Conservation (phyloP, 2,797 vertebrate species). For the Limnodromus scolopaceus region DNA sequence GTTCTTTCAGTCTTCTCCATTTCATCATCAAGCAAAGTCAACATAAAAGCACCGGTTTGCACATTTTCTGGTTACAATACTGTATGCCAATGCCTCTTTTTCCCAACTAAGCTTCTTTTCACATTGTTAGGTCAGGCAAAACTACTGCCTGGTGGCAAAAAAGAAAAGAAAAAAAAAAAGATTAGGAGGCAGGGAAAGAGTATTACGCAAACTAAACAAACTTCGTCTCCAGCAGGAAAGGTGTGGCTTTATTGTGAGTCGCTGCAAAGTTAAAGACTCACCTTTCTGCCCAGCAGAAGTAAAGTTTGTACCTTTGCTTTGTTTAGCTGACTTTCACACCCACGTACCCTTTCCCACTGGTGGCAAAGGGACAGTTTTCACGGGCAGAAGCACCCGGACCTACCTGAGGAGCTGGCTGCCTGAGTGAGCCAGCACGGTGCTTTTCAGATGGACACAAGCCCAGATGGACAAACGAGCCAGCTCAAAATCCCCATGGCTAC, state of each 20-base stretch:
- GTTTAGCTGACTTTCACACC: background rate
- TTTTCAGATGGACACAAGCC: background rate
- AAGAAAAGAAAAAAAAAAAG: background rate
- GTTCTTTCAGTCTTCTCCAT: background rate
- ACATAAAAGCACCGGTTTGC: background rate
- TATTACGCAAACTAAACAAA: background rate
- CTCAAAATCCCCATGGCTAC: background rate
- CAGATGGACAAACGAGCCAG: background rate
- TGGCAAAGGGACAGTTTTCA: background rate
- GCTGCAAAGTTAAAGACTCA: background rate
- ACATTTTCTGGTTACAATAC: background rate
- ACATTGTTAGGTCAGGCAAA: background rate
- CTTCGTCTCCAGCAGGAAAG: background rate
- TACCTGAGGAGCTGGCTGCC: background rate
- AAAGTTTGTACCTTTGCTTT: background rate
- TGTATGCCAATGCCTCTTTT: background rate
- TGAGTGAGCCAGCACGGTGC: background rate
- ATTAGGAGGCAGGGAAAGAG: background rate
- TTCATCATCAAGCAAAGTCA: background rate
- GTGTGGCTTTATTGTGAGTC: background rate
- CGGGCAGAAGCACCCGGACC: background rate
- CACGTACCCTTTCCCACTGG: background rate
- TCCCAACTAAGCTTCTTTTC: background rate
- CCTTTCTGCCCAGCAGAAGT: background rate
- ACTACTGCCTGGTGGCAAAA: background rate